A percentile compares a stretch with the other conserved stretches of the same genome.
Conservation (phyloP, 2,797 vertebrate genomes). For the Macroramphosus scolopax region DNA sequence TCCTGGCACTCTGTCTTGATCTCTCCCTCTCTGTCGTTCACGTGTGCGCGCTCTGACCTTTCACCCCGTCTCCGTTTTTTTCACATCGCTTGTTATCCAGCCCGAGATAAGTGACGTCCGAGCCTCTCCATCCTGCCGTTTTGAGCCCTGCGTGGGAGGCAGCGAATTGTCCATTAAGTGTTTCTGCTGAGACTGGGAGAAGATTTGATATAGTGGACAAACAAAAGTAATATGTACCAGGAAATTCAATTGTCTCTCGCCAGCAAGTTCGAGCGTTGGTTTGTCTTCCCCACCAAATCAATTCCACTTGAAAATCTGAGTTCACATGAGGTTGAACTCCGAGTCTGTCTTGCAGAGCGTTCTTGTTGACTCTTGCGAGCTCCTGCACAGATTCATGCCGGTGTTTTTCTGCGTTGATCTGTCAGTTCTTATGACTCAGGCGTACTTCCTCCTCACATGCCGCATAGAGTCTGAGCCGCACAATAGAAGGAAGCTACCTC, state of each 20-base stretch:
- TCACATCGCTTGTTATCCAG: constrained; percentile 45
- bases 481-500: constrained; percentile 68
- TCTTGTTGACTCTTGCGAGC: constrained; percentile 23
- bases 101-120: constrained; percentile 45
- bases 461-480: constrained; percentile 28
- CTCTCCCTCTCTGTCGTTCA: constrained; percentile 3
- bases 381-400: constrained; percentile 24
- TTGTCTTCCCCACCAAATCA: constrained; percentile 75
- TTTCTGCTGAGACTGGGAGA: constrained; percentile 78
- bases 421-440: constrained; percentile 53
- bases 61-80: constrained; percentile 43
- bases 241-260: constrained; percentile 83
- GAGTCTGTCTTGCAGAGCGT: constrained; percentile 35
- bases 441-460: constrained; percentile 53
- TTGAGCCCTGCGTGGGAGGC: constrained; percentile 72
- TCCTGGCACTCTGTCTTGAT: constrained; percentile 23
- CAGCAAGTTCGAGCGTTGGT: constrained; percentile 73
- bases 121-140: constrained; percentile 48
- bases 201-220: constrained; percentile 84
- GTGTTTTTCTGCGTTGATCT: constrained; percentile 54
- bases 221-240: constrained; percentile 82
- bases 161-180: constrained; percentile 81
- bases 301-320: constrained; percentile 68
- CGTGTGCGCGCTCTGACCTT: constrained; percentile 47
- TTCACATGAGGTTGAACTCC: constrained; percentile 68